Evolutionary conservation across 1,140 invertebrate species (phyloP).

Genomic region (Nixonia krombeini): DNA sequence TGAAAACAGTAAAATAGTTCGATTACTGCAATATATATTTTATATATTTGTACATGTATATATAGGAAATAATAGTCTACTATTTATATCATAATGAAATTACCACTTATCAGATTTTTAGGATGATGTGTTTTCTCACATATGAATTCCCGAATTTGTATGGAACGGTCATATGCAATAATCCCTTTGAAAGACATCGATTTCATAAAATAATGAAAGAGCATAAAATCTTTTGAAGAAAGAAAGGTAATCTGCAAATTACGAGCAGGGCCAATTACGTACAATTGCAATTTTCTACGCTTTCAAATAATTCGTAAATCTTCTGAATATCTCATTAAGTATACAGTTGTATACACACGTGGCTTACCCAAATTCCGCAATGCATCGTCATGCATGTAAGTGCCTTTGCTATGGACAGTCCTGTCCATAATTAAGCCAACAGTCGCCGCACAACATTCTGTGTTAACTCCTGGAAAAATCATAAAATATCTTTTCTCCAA

Average conservation of each 20-base stretch:
- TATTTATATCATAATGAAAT: too few relatives aligned
- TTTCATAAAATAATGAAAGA: too few relatives aligned
- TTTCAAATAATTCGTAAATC: too few relatives aligned
- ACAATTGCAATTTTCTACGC: too few relatives aligned
- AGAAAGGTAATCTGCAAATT: slow-evolving; percentile 12
- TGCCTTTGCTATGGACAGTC: slow-evolving; percentile 35
- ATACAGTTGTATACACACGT: slow-evolving; percentile 37
- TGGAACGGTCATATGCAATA: too few relatives aligned
- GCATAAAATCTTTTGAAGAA: too few relatives aligned
- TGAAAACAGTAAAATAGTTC: background rate
- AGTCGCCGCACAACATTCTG: slow-evolving; percentile 34
- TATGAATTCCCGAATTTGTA: too few relatives aligned
- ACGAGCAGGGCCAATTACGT: slow-evolving; percentile 27
- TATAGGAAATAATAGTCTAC: too few relatives aligned
- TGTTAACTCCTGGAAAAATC: slow-evolving; percentile 45
- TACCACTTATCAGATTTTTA: too few relatives aligned
- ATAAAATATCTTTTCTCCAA: slow-evolving; percentile 50
- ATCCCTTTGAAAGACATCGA: too few relatives aligned
- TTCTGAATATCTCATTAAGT: too few relatives aligned
- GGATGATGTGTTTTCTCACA: too few relatives aligned
- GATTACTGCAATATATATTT: background rate
- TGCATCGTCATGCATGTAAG: slow-evolving; percentile 39
- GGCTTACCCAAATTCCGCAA: slow-evolving; percentile 44
- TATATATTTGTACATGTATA: background rate
- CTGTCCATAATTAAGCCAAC: slow-evolving; percentile 41